A percentile compares a stretch with the other conserved stretches of the same genome.
Evolutionary conservation across 2,797 vertebrate genomes (phyloP).

Genomic region (Buphagus erythrorhynchus): DNA sequence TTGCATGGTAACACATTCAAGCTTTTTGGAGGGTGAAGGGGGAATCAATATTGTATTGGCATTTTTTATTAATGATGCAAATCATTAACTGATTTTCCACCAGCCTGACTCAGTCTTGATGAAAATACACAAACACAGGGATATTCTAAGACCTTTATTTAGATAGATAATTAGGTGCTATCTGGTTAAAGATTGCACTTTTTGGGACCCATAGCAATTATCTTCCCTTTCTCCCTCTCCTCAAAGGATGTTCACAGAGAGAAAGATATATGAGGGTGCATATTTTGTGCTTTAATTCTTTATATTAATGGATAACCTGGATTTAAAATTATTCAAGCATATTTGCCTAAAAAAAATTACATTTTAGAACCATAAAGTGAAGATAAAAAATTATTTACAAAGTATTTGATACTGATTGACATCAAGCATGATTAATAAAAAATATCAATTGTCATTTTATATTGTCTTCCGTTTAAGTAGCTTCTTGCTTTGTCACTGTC

Average conservation of each 20-base stretch:
- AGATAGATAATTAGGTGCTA: neutral
- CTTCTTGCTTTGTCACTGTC: neutral
- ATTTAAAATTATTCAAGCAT: neutral
- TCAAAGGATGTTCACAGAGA: neutral
- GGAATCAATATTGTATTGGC: neutral
- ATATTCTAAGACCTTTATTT: neutral
- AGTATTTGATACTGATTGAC: neutral
- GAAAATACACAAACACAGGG: neutral
- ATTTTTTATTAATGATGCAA: neutral
- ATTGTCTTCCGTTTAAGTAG: neutral
- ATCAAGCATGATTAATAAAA: neutral
- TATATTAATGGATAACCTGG: neutral
- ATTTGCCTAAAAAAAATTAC: neutral
- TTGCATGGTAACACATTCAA: neutral
- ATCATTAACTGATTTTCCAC: neutral
- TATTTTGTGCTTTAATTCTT: neutral
- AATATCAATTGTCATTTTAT: neutral
- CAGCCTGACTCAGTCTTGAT: neutral
- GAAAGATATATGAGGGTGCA: neutral
- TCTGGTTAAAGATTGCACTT: accelerated
- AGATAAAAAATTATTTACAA: accelerated
- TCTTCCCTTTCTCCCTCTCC: neutral
- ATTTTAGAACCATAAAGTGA: neutral
- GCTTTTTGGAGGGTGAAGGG: neutral
- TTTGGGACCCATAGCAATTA: neutral